phyloP scores from a whole-genome alignment of 2,888 invertebrate species.

The Cremastobaeus sp. region DNA sequence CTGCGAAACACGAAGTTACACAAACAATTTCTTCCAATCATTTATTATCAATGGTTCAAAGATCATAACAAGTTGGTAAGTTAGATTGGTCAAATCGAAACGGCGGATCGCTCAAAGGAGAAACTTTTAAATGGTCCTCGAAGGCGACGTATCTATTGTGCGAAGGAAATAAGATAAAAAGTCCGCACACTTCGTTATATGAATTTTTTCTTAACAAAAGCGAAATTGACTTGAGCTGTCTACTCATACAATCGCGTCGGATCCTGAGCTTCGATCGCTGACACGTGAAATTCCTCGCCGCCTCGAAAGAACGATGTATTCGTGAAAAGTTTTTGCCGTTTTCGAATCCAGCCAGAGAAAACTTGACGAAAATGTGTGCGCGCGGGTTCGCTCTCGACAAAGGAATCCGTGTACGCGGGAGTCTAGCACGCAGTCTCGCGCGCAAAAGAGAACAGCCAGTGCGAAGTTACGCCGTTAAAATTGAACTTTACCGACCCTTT shows the following conservation, averaged over 20 bases:
- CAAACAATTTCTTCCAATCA: too few relatives aligned
- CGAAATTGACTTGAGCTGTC: conserved; percentile 3
- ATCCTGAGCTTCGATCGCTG: conserved; percentile 14
- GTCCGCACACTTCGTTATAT: conserved; percentile 1
- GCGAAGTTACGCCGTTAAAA: conserved; percentile 68
- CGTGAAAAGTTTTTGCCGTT: conserved; percentile 59
- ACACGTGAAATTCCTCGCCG: conserved; percentile 34
- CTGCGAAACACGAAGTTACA: too few relatives aligned
- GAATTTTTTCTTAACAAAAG: conserved; percentile 6
- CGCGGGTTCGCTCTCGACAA: conserved; percentile 59
- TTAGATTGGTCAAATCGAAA: too few relatives aligned
- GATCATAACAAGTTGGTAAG: too few relatives aligned
- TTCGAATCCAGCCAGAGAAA: conserved; percentile 62
- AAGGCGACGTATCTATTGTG: too few relatives aligned
- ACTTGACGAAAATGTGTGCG: conserved; percentile 63
- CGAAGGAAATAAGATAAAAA: not conserved
- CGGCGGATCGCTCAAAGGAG: too few relatives aligned
- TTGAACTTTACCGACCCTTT: conserved; percentile 71
- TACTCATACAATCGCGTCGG: conserved; percentile 1
- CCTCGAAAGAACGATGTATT: conserved; percentile 24
- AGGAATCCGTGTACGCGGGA: conserved; percentile 61
- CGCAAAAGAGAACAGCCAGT: conserved; percentile 50
- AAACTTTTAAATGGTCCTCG: too few relatives aligned
- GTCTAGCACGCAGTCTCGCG: conserved; percentile 42
- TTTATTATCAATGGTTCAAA: too few relatives aligned